These are phyloP conservation scores for Troides helena DNA, from an alignment of 2,888 invertebrate genomes.

Conservation along the genomic window DNA sequence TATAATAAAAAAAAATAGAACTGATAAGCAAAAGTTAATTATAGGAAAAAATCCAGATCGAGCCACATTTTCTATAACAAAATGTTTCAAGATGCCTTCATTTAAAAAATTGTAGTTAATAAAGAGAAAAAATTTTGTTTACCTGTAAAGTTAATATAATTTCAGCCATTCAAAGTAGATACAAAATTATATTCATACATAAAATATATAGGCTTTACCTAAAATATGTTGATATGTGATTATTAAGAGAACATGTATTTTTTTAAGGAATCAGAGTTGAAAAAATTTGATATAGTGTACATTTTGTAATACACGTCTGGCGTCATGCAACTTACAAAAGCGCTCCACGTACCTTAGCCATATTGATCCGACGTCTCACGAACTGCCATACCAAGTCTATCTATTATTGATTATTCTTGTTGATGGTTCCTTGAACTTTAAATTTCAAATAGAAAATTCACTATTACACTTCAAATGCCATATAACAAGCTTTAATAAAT, in stretches of 20 bases:
- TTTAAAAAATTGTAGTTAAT: no score
- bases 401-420: slow-evolving; percentile 29
- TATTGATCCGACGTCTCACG: slow-evolving; percentile 57
- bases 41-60: no score
- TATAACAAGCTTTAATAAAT: not conserved
- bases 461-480: not conserved
- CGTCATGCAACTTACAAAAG: slow-evolving; percentile 35
- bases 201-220: no score
- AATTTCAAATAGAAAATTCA: slow-evolving; percentile 8
- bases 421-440: slow-evolving; percentile 20
- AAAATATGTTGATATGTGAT: no score
- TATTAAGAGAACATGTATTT: not conserved
- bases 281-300: not conserved
- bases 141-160: no score
- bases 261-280: not conserved
- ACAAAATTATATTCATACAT: no score
- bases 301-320: slow-evolving; percentile 3
- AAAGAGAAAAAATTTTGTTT: no score
- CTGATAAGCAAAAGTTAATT: no score
- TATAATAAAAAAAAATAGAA: no score
- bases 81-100: no score
- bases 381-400: slow-evolving; percentile 27
- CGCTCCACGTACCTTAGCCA: slow-evolving; percentile 35
- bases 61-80: no score
- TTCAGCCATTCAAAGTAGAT: no score